phyloP scores from a whole-genome alignment of 1,140 invertebrate genomes.

The Neodiprion lecontei region DNA sequence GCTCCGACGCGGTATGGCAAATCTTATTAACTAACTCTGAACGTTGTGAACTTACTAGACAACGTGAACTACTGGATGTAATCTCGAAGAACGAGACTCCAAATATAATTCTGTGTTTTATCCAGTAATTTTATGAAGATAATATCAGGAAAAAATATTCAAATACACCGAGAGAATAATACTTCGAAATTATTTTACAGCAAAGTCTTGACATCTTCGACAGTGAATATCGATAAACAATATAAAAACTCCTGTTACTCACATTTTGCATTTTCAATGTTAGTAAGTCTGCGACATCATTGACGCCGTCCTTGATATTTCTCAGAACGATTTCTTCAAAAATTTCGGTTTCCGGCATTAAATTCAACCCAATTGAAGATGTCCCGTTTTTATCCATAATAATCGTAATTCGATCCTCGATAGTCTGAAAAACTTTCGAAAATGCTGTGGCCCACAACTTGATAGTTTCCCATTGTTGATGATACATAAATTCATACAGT shows the following conservation, averaged over 20 bases:
- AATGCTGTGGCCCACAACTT: background rate
- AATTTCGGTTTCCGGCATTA: conserved; percentile 46
- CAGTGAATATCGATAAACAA: conserved; percentile 31
- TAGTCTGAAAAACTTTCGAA: background rate
- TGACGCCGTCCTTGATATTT: conserved; percentile 42
- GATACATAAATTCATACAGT: conserved; percentile 27
- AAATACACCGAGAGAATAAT: background rate
- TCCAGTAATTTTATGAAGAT: no score
- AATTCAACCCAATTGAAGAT: background rate
- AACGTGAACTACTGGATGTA: no score
- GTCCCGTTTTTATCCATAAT: background rate
- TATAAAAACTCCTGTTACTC: conserved; percentile 25
- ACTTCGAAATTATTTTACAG: background rate
- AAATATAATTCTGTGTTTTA: no score
- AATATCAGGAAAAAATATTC: background rate
- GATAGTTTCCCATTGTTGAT: background rate
- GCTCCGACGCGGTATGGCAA: no score
- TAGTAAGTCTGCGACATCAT: conserved; percentile 45
- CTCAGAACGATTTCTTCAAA: conserved; percentile 36
- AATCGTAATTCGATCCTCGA: background rate
- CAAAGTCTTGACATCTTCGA: no score
- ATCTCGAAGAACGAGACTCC: no score
- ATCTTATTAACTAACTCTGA: no score
- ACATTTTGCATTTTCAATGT: conserved; percentile 36
- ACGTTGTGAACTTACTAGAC: no score